Base-by-base conservation (phyloP, 1,140 invertebrate genomes). In the Sitophilus oryzae region DNA sequence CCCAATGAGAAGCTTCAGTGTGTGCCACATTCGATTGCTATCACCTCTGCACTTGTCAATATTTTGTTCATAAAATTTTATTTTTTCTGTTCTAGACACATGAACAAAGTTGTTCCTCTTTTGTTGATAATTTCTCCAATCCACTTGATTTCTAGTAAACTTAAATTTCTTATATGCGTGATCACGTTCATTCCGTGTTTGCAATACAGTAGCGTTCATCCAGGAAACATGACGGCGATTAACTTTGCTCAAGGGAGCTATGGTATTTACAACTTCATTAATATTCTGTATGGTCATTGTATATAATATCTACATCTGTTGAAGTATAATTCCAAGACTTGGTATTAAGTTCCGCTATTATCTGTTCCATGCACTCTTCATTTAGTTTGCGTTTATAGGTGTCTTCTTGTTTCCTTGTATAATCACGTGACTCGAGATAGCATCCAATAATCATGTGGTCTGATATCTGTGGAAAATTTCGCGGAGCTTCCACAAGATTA, bases 1-100 rank as follows among this genome's bases (percentile, higher is more conserved):
- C 19, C 20, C 21, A 3, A 43, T n/a, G 3, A 45, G 20, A 5
- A 49, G 16, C 20, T 37, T 53, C 19, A 53, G n/a, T 8, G 51
- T 53, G 48, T 37, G 21, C 42, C 41, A 53, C 51, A 53, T 47
- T 50, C 49, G 42, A 19, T 52, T 42, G 19, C 49, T 41, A 18
- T 45, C 40, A 6, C 36, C 22, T 42, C n/a, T 52, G 16, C 18
- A 34, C 16, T 46, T 4, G 20, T 53, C 49, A 20, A 53, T 53
- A n/a, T 25, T 53, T 9, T 18, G 3, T 41, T 53, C 25, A 46
- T 35, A 53, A 35, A 34, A 47, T 45, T 53, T 45, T 46, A n/a
- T 20, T 16, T 53, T 46, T 38, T 35, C 34, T 36, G 11, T 52
- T 44, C 21, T 52, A 48, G 47, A 15, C 19, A 44, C 19, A 25